Conservation (phyloP, 1,140 invertebrate genomes). For the Drosophila varians region DNA sequence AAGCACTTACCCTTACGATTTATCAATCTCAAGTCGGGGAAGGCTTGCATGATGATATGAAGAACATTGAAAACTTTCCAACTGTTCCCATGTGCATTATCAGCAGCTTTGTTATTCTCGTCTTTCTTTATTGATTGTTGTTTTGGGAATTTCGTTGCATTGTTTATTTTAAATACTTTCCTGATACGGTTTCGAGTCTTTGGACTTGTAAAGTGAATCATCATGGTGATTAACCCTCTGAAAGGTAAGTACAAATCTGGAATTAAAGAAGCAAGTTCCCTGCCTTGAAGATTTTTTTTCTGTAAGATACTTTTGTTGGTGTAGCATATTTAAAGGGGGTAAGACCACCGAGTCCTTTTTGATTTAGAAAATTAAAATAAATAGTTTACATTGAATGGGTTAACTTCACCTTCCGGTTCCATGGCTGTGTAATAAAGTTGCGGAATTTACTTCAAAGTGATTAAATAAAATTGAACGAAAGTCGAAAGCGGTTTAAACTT, state of each 20-base stretch:
- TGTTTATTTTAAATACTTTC: background rate
- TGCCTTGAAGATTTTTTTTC: background rate
- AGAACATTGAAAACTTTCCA: background rate
- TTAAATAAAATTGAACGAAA: slow-evolving; percentile 71
- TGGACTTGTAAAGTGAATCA: background rate
- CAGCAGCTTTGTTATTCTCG: background rate
- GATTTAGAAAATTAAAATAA: background rate
- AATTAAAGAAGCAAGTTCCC: no score
- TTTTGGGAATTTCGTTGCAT: background rate
- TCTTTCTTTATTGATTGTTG: background rate
- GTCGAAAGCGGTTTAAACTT: slow-evolving; percentile 66
- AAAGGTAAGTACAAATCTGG: background rate
- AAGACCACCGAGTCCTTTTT: background rate
- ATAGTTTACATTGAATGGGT: background rate
- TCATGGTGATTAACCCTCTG: background rate
- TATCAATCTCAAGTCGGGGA: background rate
- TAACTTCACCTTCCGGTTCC: background rate
- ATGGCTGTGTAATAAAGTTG: slow-evolving; percentile 54
- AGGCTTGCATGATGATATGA: background rate
- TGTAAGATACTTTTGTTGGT: background rate
- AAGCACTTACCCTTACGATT: background rate
- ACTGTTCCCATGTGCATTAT: slow-evolving; percentile 1
- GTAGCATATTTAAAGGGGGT: background rate
- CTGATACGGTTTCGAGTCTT: background rate
- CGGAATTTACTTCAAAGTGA: slow-evolving; percentile 61